Evolutionary conservation across 2,797 vertebrate species (phyloP), one percentile per base, ranked within the genome.

Genomic region (Coregonus sp.): DNA sequence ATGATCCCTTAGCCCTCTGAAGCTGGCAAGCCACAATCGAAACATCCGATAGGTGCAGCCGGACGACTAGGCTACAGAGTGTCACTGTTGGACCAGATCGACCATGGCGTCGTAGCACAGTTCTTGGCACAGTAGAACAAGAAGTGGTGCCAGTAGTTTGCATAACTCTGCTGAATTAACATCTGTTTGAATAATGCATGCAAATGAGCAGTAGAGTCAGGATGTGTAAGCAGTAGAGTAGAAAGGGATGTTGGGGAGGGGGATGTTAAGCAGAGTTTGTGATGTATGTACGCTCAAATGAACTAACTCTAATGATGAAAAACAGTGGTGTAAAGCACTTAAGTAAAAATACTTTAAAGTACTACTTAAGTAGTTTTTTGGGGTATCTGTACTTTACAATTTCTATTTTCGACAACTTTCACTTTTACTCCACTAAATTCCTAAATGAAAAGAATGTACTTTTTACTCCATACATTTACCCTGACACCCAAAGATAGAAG

Each of bases 161-260:
- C 66, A 35, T 66, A 50, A 75, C 61, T 65, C 59, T 47, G 69
- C 70, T 72, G 78, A 84, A 81, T 75, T 74, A 80, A 81, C 78
- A 80, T 78, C 66, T 72, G 56, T 33, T 71, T 80, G 78, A 82
- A 84, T 82, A 82, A 82, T 82, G 74, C 79, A 85, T 78, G 74
- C 61, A 78, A 82, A 80, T 80, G 47, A 77, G 82, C 61, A 54
- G 20, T 70, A 76, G 66, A 12, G 15, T 67, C 31, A 29, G 65
- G 65, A 16, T 35, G 12, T 67, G 31, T 18, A 0, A 67, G 16
- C 31, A 33, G 65, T 15, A 66, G 9, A 12, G 63, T 4, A 12
- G 29, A 66, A 15, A 33, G 63, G 9, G 29, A 66, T 7, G 29
- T 65, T 66, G 4, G 63, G 63, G 33, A 20, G 56, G 73, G 4